Percentiles rank a stretch among this genome's conserved stretches.
Evolutionary conservation across 1,140 invertebrate species (phyloP).

Genomic region (Carcinoscorpius rotundicauda): DNA sequence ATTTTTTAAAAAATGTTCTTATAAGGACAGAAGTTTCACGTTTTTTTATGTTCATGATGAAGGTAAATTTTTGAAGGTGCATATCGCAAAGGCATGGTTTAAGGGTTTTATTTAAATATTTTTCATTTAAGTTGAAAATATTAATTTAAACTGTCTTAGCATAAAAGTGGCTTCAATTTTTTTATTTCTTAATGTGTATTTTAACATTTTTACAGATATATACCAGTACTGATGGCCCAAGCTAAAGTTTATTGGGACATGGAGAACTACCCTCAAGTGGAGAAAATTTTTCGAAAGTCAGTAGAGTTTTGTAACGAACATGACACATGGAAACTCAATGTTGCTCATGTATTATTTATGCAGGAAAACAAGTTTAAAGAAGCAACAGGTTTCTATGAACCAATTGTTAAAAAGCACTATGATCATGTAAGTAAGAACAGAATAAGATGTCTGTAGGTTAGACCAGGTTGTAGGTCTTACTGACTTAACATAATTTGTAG

Average conservation of each 20-base stretch:
- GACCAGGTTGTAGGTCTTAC: background rate
- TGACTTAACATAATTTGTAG: constrained; percentile 5
- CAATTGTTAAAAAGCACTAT: constrained; percentile 92
- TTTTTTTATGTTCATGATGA: too few species aligned
- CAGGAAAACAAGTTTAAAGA: constrained; percentile 98
- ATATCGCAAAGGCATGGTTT: background rate
- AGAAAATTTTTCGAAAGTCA: constrained; percentile 88
- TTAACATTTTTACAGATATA: constrained; percentile 40
- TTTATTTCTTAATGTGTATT: constrained; percentile 13
- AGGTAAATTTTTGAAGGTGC: background rate
- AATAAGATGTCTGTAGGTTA: too few species aligned
- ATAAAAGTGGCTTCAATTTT: constrained; percentile 14
- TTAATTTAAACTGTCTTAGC: constrained; percentile 1
- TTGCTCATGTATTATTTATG: constrained; percentile 98
- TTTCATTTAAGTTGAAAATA: constrained; percentile 3
- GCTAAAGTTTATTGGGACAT: constrained; percentile 98
- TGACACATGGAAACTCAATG: constrained; percentile 93
- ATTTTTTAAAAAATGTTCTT: too few species aligned
- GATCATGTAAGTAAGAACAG: constrained; percentile 54
- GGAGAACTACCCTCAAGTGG: constrained; percentile 89
- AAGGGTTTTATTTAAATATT: background rate
- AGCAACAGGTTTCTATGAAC: constrained; percentile 95
- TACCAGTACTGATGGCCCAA: constrained; percentile 96
- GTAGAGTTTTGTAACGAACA: constrained; percentile 97
- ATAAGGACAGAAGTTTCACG: too few species aligned